phyloP scores from a whole-genome alignment of 2,888 invertebrate genomes.

The Malachius bipustulatus region DNA sequence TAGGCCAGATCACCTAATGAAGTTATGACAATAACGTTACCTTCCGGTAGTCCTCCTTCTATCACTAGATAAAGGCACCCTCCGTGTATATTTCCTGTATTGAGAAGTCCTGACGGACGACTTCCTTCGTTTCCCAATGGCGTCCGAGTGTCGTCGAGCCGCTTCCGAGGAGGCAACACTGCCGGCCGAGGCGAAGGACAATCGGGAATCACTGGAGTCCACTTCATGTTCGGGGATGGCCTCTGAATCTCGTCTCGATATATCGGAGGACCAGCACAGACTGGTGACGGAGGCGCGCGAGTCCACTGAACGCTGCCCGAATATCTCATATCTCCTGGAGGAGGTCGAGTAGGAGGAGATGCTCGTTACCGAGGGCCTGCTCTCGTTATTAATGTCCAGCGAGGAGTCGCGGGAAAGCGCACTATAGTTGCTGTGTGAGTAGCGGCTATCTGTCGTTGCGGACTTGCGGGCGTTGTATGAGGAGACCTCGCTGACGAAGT shows the following conservation, averaged over 20 bases:
- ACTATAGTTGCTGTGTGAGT: slow-evolving; percentile 28
- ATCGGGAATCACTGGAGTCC: slow-evolving; percentile 32
- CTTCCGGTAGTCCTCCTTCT: slow-evolving; percentile 52
- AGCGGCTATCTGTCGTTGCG: slow-evolving; percentile 29
- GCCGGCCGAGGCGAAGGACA: slow-evolving; percentile 33
- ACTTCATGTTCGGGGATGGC: slow-evolving; percentile 37
- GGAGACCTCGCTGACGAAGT: slow-evolving; percentile 29
- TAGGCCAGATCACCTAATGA: too few species aligned
- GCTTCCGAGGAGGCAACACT: slow-evolving; percentile 29
- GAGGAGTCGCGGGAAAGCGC: slow-evolving; percentile 36
- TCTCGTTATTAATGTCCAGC: slow-evolving; percentile 35
- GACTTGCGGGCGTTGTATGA: slow-evolving; percentile 29
- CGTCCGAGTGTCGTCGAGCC: slow-evolving; percentile 31
- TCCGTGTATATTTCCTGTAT: slow-evolving; percentile 39
- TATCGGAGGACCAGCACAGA: slow-evolving; percentile 35
- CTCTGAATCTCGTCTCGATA: slow-evolving; percentile 33
- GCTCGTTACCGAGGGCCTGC: slow-evolving; percentile 35
- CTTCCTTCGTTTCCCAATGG: slow-evolving; percentile 26
- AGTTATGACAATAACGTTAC: too few species aligned
- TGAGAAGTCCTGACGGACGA: slow-evolving; percentile 32
- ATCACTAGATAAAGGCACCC: slow-evolving; percentile 43
- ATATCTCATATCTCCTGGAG: slow-evolving; percentile 35
- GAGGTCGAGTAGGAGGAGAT: slow-evolving; percentile 37
- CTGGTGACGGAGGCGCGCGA: slow-evolving; percentile 36
- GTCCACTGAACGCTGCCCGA: slow-evolving; percentile 37